Base-by-base conservation (phyloP, 2,113 vertebrate species). In the Phalacrocorax pelagicus region DNA sequence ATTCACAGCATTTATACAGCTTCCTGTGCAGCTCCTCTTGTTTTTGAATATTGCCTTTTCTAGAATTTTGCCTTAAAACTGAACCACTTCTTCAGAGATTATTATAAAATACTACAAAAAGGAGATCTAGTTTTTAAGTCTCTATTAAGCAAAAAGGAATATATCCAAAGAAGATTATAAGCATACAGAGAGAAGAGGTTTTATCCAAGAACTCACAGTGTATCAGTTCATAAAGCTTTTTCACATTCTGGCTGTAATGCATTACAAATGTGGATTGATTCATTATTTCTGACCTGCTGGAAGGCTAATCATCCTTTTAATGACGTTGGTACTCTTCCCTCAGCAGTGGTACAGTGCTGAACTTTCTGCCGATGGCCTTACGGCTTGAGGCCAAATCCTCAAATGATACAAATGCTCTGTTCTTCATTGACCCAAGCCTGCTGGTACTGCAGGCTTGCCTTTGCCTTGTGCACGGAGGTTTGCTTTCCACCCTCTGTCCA, bases 271-370 rank as follows among this genome's bases (percentile, higher is more conserved):
- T 59, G 74, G 80, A 96, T 93, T 92, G 94, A 96, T 86, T 88
- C 19, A 63, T 90, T 87, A 75, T 86, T 95, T 96, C 93, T 94
- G 66, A 90, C 67, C 75, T 4, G 4, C 57, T 94, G 63, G 83
- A 89, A 97, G 54, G 44, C 59, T 96, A 91, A 96, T 94, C 54
- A 94, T 67, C 80, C 58, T 70, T 92, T 90, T 94, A 95, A 96
- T 82, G 81, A 80, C 87, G 95, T 92, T 72, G 47, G 36, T 91
- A 80, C 58, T 92, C 91, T 92, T 94, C 57, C 38, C 61, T 94
- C 59, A 94, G 94, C 67, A 13, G 40, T 3, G 17, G 59, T 51
- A 20, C 0, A 11, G 46, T 17, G 70, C 80, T 80, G 88, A 88
- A 40, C 73, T 88, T 49, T 44, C 70, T 79, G 40, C 77, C 3